A percentile compares a stretch with the other conserved stretches of the same genome.
phyloP scores from a whole-genome alignment of 2,113 vertebrate genomes.

The Seriola rivoliana region DNA sequence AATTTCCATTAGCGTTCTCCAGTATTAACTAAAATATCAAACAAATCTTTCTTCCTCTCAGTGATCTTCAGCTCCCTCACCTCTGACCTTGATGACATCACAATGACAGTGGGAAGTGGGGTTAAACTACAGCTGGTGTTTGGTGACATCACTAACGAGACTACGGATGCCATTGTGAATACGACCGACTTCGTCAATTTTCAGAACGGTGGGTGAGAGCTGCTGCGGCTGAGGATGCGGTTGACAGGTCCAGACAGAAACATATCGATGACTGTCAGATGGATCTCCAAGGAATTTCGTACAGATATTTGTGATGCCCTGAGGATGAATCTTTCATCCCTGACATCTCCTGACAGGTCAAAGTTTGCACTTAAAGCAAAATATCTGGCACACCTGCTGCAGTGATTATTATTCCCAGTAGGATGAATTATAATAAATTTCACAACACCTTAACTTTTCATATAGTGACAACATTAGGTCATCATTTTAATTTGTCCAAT shows the following conservation, averaged over 20 bases:
- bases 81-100: slow-evolving; percentile 68
- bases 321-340: too few species aligned
- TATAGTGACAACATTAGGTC: too few species aligned
- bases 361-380: background rate
- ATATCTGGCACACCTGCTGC: too few species aligned
- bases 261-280: too few species aligned
- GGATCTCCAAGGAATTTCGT: too few species aligned
- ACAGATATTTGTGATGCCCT: too few species aligned
- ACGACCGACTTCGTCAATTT: slow-evolving; percentile 76
- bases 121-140: slow-evolving; percentile 70
- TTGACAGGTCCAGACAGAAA: too few species aligned
- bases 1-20: background rate
- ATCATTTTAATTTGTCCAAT: too few species aligned
- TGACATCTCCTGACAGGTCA: too few species aligned
- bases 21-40: background rate
- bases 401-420: background rate
- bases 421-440: background rate
- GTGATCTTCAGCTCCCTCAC: slow-evolving; percentile 66
- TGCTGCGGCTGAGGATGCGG: background rate
- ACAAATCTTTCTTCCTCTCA: slow-evolving; percentile 19
- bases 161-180: slow-evolving; percentile 79
- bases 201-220: slow-evolving; percentile 32
- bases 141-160: slow-evolving; percentile 81
- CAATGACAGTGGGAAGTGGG: slow-evolving; percentile 36
- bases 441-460: background rate